Evolutionary conservation across 2,888 invertebrate species (phyloP).

Genomic region (Idaea straminata): DNA sequence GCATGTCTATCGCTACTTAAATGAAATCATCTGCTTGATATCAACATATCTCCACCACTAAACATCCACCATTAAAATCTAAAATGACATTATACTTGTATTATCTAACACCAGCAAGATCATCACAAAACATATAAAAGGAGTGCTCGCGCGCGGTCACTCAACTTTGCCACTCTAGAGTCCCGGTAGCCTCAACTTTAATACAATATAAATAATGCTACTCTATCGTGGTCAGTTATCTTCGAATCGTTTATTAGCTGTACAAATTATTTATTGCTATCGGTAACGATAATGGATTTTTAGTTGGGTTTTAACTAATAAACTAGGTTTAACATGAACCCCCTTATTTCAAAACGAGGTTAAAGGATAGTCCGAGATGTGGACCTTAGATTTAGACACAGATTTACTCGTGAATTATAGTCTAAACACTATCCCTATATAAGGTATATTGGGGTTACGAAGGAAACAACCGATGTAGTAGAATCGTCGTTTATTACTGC

Average conservation of each 20-base stretch:
- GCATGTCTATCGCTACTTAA: background rate
- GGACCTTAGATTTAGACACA: no score
- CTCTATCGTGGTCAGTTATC: slow-evolving; percentile 32
- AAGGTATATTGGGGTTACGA: no score
- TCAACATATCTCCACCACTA: background rate
- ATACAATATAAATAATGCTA: slow-evolving; percentile 57
- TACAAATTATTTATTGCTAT: slow-evolving; percentile 24
- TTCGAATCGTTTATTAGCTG: slow-evolving; percentile 32
- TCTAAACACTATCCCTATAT: no score
- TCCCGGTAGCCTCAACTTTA: slow-evolving; percentile 58
- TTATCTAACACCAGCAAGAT: background rate
- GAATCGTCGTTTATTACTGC: no score
- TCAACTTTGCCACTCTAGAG: slow-evolving; percentile 42
- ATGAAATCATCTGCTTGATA: background rate
- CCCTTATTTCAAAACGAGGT: no score
- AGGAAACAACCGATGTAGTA: no score
- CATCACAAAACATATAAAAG: slow-evolving; percentile 31
- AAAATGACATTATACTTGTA: background rate
- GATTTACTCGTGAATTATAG: no score
- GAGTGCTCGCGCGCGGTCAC: slow-evolving; percentile 50
- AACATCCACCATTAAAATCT: slow-evolving; percentile 12
- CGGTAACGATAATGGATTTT: background rate
- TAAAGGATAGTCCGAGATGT: no score
- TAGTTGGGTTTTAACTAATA: slow-evolving; percentile 7
- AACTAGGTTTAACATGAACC: no score